Evolutionary conservation across 2,888 invertebrate species (phyloP).

Genomic region (Zele albiditarsus): DNA sequence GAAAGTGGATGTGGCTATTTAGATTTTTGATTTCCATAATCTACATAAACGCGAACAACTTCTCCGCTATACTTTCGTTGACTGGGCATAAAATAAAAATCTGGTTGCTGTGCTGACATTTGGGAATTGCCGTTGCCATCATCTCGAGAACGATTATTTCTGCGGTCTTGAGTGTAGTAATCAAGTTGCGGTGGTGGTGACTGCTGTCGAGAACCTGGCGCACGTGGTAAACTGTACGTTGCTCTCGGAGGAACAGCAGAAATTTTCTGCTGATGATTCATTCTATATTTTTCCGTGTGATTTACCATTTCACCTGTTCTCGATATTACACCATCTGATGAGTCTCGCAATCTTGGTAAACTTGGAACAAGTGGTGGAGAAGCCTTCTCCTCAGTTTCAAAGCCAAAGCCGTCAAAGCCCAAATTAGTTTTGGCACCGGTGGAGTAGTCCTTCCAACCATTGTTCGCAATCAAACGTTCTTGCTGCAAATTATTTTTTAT

Average conservation of each 20-base stretch:
- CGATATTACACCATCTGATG: constrained; percentile 51
- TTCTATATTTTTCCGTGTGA: constrained; percentile 46
- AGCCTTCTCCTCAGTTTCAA: constrained; percentile 85
- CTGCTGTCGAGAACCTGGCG: constrained; percentile 74
- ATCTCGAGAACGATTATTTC: constrained; percentile 67
- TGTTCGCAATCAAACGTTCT: constrained; percentile 88
- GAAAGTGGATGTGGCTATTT: constrained; percentile 70
- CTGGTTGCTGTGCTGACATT: constrained; percentile 77
- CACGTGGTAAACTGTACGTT: constrained; percentile 85
- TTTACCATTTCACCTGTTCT: constrained; percentile 42
- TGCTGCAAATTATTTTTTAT: constrained; percentile 68
- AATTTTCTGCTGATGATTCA: constrained; percentile 46
- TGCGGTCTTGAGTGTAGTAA: constrained; percentile 76
- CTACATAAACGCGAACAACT: constrained; percentile 88
- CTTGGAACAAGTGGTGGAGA: constrained; percentile 69
- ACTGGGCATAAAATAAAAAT: constrained; percentile 97
- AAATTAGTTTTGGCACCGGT: constrained; percentile 87
- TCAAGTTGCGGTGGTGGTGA: constrained; percentile 72
- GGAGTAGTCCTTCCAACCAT: constrained; percentile 93
- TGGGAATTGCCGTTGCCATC: constrained; percentile 52
- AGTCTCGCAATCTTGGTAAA: constrained; percentile 65
- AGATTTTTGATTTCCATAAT: constrained; percentile 81
- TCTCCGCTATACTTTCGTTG: constrained; percentile 95
- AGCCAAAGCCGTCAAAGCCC: constrained; percentile 91
- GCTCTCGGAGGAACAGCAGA: constrained; percentile 74